Base-by-base conservation (phyloP, 2,797 vertebrate species). In the Argyrosomus regius region DNA sequence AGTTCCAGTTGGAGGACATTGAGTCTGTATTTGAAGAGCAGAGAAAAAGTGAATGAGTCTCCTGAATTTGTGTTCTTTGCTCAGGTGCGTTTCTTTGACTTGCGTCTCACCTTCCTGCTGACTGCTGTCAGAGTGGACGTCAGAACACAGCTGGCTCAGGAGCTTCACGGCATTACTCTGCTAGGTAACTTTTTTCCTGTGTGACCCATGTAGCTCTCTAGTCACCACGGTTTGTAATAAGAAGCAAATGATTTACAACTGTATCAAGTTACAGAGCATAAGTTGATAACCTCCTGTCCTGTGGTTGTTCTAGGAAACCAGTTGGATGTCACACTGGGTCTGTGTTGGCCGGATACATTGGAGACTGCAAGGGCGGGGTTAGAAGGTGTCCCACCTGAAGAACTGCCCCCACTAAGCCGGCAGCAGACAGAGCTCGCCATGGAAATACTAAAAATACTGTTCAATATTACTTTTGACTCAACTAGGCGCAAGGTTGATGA, bases 401-500 rank as follows among this genome's bases (percentile, higher is more conserved):
- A 94, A 5, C 89, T 94, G 0, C 93, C 92, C 0, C 94, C 88
- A 3, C 90, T 98, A 57, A 95, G 95, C 58, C 93, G 96, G 4
- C 92, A 96, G 68, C 96, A 98, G 90, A 96, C 95, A 0, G 97
- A 98, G 80, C 88, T 95, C 14, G 95, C 95, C 80, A 97, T 98
- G 97, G 97, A 98, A 91, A 96, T 97, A 83, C 95, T 98, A 71
- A 98, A 98, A 91, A 97, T 97, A 89, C 96, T 99, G 50, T 99
- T 99, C 90, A 99, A 98, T 52, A 94, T 98, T 91, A 99, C 97
- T 16, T 97, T 97, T 46, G 96, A 98, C 78, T 95, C 94, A 24
- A 85, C 91, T 89, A 96, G 89, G 72, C 95, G 93, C 58, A 96
- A 97, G 52, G 95, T 96, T 16, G 97, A 97, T 0, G 97, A 99